Evolutionary conservation across 2,888 invertebrate species (phyloP).

Genomic region (Napeogenes inachia): DNA sequence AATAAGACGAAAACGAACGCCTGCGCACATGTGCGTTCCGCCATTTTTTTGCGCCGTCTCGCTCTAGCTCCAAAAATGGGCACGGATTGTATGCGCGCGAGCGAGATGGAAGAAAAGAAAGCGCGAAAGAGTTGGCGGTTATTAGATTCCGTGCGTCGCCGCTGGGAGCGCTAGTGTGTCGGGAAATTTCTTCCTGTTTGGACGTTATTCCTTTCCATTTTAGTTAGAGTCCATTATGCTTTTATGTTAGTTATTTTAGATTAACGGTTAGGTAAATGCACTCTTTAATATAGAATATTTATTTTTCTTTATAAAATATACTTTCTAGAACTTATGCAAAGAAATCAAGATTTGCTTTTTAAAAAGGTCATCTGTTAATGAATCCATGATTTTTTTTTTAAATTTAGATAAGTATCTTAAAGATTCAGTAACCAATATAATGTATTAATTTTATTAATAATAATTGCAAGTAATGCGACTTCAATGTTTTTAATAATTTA

Average conservation of each 20-base stretch:
- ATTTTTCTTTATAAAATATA: no score
- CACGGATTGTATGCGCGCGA: slow-evolving; percentile 41
- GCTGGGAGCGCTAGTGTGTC: slow-evolving; percentile 51
- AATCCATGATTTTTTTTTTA: no score
- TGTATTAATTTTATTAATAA: slow-evolving; percentile 6
- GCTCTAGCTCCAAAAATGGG: slow-evolving; percentile 64
- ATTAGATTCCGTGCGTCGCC: slow-evolving; percentile 64
- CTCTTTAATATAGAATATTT: background rate
- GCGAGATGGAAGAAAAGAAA: slow-evolving; percentile 64
- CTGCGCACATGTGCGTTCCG: slow-evolving; percentile 73
- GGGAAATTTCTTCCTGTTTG: slow-evolving; percentile 71
- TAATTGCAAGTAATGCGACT: no score
- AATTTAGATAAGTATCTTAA: no score
- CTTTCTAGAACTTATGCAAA: no score
- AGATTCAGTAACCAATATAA: slow-evolving; percentile 4
- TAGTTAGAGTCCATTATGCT: slow-evolving; percentile 39
- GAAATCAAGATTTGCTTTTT: no score
- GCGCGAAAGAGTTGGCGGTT: slow-evolving; percentile 68
- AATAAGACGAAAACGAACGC: slow-evolving; percentile 69
- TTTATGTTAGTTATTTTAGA: slow-evolving; percentile 26
- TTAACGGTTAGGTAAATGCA: slow-evolving; percentile 3
- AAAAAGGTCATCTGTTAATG: no score
- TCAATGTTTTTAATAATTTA: background rate
- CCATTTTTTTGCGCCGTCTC: slow-evolving; percentile 69
- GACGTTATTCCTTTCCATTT: slow-evolving; percentile 47